Evolutionary conservation across 2,888 invertebrate species (phyloP).

Genomic region (Andrena camellia): DNA sequence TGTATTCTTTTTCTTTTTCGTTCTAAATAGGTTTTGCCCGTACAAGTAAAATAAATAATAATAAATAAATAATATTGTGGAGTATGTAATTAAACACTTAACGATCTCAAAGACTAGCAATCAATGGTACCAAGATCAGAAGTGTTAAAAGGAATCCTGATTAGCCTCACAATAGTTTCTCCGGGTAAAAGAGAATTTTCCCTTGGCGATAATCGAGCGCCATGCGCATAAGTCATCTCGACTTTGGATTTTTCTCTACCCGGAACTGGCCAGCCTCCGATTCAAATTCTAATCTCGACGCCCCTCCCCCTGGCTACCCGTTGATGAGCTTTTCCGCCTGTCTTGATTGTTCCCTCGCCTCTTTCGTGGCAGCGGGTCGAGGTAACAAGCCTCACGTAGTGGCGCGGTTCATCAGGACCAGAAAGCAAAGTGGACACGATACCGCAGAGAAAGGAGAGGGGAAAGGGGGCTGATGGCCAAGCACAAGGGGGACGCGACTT

Average conservation of each 20-base stretch:
- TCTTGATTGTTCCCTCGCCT: conserved; percentile 64
- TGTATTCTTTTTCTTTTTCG: too few relatives aligned
- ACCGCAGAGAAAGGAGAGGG: conserved; percentile 62
- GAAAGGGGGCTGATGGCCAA: conserved; percentile 11
- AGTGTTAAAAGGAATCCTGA: neutral
- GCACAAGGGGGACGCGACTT: conserved; percentile 30
- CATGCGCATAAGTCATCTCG: conserved; percentile 42
- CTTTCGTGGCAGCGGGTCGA: conserved; percentile 38
- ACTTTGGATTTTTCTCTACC: conserved; percentile 21
- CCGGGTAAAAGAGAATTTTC: neutral
- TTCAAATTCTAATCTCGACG: conserved; percentile 45
- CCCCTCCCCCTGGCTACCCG: conserved; percentile 23
- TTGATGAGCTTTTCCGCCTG: conserved; percentile 68
- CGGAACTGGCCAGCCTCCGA: conserved; percentile 28
- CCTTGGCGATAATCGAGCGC: conserved; percentile 35
- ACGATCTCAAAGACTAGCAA: neutral
- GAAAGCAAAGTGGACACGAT: conserved; percentile 60
- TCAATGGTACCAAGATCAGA: too few relatives aligned
- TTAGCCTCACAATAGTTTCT: neutral
- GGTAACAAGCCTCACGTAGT: conserved; percentile 71
- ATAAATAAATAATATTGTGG: too few relatives aligned
- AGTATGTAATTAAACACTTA: neutral
- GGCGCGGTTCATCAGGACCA: conserved; percentile 69
- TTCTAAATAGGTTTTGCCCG: too few relatives aligned
- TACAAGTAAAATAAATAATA: too few relatives aligned